Evolutionary conservation across 2,113 vertebrate genomes (phyloP), one percentile per base, ranked within the genome.

Genomic region (Sinocyclocheilus anophthalmus): DNA sequence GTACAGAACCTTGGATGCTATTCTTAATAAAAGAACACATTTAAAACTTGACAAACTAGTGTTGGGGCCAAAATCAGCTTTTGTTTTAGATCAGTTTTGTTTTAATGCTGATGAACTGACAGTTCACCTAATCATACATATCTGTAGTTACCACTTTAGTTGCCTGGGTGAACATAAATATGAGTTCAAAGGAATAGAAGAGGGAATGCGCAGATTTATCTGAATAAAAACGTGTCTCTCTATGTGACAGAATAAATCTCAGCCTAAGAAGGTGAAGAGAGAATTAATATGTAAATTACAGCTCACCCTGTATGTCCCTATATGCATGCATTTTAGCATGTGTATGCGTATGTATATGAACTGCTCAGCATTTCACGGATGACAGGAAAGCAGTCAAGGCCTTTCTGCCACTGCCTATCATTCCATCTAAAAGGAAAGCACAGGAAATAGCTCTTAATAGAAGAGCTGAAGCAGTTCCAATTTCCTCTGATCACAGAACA

Each of bases 391-490:
- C 83, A 85, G 83, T 81, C 26, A 87, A 89, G 30, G 73, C 59
- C 65, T 65, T 88, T 83, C 45, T 81, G 87, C 70, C 84, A n/a
- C 86, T 85, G 87, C 89, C 80, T 89, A 87, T 93, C 88, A 92
- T 85, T 86, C 85, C 87, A 92, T 92, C 87, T 92, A 84, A 88
- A 81, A 82, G 77, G 55, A 86, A 73, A 75, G 73, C 82, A 78
- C 87, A 91, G 90, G 91, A 93, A 93, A 91, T 85, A 84, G 84
- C 87, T 84, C 88, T 91, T 90, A 90, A 90, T 89, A 91, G 88
- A 76, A 86, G 81, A 88, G 88, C 80, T 90, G 89, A 91, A 89
- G 86, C 83, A 65, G 81, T 80, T 87, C 90, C 88, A 90, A 83
- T 84, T 93, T 93, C 91, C 92, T 92, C 88, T 89, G 86, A 91